A percentile compares a stretch with the other conserved stretches of the same genome.
phyloP scores from a whole-genome alignment of 2,888 invertebrate species.

The Acholoe squamosa region DNA sequence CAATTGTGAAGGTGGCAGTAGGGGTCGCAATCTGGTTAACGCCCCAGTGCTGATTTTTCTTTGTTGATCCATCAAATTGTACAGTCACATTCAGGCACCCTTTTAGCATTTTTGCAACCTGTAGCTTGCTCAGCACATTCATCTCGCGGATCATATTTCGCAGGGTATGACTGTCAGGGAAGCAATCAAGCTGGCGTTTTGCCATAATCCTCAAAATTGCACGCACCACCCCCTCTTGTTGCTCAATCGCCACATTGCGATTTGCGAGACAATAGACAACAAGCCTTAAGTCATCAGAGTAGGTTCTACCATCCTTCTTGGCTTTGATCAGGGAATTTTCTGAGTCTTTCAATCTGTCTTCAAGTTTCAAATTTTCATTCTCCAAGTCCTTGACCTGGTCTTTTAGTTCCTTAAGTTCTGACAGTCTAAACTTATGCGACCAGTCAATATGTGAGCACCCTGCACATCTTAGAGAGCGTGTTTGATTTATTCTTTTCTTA shows the following conservation, averaged over 20 bases:
- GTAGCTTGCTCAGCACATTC: not conserved
- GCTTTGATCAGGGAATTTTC: not conserved
- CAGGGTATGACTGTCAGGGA: not conserved
- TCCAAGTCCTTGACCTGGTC: not conserved
- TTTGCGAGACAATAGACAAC: not conserved
- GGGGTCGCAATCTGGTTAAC: not conserved
- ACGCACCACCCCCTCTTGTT: not conserved
- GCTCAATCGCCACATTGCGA: slow-evolving; percentile 5
- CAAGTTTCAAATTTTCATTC: not conserved
- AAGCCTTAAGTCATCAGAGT: not conserved
- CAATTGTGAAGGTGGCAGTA: not conserved
- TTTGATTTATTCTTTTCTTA: no score
- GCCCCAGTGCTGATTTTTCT: not conserved
- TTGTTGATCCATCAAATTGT: slow-evolving; percentile 1
- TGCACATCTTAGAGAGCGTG: not conserved
- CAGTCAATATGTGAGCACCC: not conserved
- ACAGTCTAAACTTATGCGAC: not conserved
- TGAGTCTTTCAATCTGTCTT: not conserved
- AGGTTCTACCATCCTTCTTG: slow-evolving; percentile 21
- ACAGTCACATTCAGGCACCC: not conserved
- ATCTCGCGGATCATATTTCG: not conserved
- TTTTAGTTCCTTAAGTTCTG: not conserved
- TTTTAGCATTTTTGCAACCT: not conserved
- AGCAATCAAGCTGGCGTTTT: not conserved
- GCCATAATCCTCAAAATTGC: not conserved